Conservation (phyloP, 2,888 invertebrate genomes). For the Lymantria monacha region DNA sequence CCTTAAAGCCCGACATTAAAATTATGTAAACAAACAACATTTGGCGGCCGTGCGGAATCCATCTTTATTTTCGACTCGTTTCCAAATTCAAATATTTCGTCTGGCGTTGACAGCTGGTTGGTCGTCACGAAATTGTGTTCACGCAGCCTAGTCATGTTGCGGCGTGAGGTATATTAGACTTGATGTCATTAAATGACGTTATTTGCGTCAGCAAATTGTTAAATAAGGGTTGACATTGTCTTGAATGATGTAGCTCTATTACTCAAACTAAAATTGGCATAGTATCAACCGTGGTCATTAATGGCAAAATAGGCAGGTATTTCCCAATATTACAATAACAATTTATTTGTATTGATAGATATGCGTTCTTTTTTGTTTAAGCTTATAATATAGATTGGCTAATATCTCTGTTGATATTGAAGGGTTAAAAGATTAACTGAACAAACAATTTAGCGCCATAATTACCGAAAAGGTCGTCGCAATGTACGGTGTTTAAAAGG, state of each 20-base stretch:
- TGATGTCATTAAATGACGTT: slow-evolving; percentile 14
- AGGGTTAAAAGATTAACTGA: no score
- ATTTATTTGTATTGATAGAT: no score
- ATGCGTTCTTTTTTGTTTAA: no score
- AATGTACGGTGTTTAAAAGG: neutral
- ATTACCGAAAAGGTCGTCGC: no score
- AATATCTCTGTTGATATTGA: no score
- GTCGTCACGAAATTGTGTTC: slow-evolving; percentile 19
- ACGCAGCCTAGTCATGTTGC: slow-evolving; percentile 6
- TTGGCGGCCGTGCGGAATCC: slow-evolving; percentile 45
- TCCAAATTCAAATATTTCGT: slow-evolving; percentile 34
- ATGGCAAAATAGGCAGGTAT: neutral
- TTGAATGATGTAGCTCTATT: neutral
- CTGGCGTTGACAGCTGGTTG: slow-evolving; percentile 27
- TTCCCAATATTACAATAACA: no score
- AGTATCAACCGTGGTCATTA: neutral
- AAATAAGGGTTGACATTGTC: slow-evolving; percentile 1
- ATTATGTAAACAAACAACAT: slow-evolving; percentile 44
- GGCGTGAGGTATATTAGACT: neutral
- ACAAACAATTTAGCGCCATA: no score
- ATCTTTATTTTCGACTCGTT: slow-evolving; percentile 48
- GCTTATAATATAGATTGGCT: no score
- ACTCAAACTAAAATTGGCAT: neutral
- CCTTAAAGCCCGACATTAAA: slow-evolving; percentile 18
- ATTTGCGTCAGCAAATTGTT: slow-evolving; percentile 8